Conservation (phyloP, 2,888 invertebrate species). For the Tolmerus cingulatus region DNA sequence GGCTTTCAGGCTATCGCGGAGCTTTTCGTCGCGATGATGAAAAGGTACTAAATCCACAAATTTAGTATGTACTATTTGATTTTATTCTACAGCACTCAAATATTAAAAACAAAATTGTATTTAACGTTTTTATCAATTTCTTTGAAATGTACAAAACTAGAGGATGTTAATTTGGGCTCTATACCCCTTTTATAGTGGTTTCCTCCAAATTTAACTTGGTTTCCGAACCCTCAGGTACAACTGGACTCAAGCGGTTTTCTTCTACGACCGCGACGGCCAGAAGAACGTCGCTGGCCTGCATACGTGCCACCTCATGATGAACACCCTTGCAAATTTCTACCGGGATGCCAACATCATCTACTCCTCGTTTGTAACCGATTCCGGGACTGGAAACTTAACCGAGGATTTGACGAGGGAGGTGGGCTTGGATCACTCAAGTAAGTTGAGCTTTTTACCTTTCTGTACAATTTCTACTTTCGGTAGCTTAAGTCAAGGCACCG, state of each 20-base stretch:
- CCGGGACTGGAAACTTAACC: slow-evolving; percentile 67
- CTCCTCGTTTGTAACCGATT: slow-evolving; percentile 58
- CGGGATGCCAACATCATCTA: slow-evolving; percentile 61
- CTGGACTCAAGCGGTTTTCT: slow-evolving; percentile 76
- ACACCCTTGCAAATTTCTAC: slow-evolving; percentile 72
- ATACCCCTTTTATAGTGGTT: too few species aligned
- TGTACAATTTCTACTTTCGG: too few species aligned
- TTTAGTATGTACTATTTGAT: too few species aligned
- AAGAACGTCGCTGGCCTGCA: slow-evolving; percentile 71
- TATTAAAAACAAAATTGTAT: too few species aligned
- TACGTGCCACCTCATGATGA: slow-evolving; percentile 81
- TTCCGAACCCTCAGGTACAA: slow-evolving; percentile 66
- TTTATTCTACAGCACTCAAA: too few species aligned
- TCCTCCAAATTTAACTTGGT: too few species aligned
- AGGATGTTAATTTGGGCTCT: too few species aligned
- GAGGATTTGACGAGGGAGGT: slow-evolving; percentile 73
- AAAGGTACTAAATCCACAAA: slow-evolving; percentile 65
- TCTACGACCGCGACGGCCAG: slow-evolving; percentile 80
- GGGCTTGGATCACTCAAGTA: slow-evolving; percentile 76
- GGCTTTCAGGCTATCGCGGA: slow-evolving; percentile 77
- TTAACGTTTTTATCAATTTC: too few species aligned
- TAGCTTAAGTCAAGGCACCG: background rate
- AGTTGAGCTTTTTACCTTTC: slow-evolving; percentile 61
- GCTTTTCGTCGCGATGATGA: slow-evolving; percentile 74
- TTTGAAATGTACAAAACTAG: too few species aligned